Conservation (phyloP, 1,140 invertebrate species). For the Macrostomum lignano region DNA sequence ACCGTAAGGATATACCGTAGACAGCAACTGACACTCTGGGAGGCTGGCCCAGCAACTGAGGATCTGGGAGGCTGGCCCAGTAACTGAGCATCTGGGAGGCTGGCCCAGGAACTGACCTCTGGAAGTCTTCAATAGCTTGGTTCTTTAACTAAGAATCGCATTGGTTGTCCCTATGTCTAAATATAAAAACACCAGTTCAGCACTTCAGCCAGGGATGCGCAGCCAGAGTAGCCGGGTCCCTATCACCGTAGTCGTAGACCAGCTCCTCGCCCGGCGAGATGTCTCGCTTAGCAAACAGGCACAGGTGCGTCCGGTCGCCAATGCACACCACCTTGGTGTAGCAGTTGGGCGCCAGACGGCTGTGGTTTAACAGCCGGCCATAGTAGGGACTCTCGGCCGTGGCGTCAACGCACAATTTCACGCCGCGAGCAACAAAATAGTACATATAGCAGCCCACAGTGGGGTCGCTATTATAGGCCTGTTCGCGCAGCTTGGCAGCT, state of each 20-base stretch:
- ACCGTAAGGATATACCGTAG: too few relatives aligned
- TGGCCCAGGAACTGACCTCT: too few relatives aligned
- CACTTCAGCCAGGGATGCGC: constrained; percentile 66
- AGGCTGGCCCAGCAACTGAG: too few relatives aligned
- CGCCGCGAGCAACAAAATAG: constrained; percentile 85
- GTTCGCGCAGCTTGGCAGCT: constrained; percentile 52
- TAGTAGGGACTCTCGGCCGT: constrained; percentile 58
- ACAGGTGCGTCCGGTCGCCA: constrained; percentile 40
- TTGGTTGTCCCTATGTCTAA: too few relatives aligned
- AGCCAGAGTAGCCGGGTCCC: constrained; percentile 53
- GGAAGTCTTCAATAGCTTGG: too few relatives aligned
- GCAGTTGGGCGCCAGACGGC: constrained; percentile 53
- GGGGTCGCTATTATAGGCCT: constrained; percentile 47
- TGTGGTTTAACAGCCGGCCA: constrained; percentile 81
- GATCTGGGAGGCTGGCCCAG: too few relatives aligned
- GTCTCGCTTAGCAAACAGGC: constrained; percentile 58
- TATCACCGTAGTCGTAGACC: constrained; percentile 85
- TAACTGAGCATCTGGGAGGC: too few relatives aligned
- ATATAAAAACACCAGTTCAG: too few relatives aligned
- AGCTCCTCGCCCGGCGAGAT: constrained; percentile 60
- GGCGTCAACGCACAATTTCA: constrained; percentile 47
- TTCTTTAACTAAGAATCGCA: too few relatives aligned
- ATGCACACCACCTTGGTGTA: constrained; percentile 48
- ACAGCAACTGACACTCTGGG: too few relatives aligned
- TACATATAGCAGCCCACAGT: constrained; percentile 94